Conservation (phyloP, 2,888 invertebrate genomes). For the Formica aserva region DNA sequence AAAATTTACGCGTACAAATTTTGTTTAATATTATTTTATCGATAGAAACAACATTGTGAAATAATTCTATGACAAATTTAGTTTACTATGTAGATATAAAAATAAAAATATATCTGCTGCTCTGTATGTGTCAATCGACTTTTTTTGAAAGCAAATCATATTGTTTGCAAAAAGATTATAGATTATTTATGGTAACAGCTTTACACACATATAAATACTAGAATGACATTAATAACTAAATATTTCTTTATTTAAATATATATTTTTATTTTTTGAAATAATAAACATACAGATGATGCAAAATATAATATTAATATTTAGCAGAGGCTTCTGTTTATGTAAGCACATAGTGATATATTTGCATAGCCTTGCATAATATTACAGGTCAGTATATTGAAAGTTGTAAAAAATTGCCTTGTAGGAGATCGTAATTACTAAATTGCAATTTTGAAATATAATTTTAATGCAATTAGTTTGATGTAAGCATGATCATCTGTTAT, state of each 20-base stretch:
- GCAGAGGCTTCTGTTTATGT: not conserved
- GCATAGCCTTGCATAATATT: not conserved
- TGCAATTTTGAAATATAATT: not conserved
- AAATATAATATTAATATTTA: not conserved
- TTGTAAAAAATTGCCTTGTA: not conserved
- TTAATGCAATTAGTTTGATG: not conserved
- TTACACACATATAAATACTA: not conserved
- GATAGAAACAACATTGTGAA: not conserved
- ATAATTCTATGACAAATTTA: not conserved
- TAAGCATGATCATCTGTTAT: not conserved
- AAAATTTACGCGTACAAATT: not conserved
- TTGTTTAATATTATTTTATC: not conserved
- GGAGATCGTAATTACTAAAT: not conserved
- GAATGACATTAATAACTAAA: not conserved
- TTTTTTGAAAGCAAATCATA: not conserved
- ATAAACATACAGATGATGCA: not conserved
- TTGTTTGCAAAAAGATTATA: not conserved
- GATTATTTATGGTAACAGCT: not conserved
- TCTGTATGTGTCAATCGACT: not conserved
- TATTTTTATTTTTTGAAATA: not conserved
- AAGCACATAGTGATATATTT: no score
- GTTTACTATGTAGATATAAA: not conserved
- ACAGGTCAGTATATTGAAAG: not conserved
- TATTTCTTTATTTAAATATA: not conserved
- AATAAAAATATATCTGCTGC: not conserved